These are phyloP conservation scores for Pterocles burchelli DNA, from an alignment of 2,113 vertebrate species.

Conservation along the genomic window DNA sequence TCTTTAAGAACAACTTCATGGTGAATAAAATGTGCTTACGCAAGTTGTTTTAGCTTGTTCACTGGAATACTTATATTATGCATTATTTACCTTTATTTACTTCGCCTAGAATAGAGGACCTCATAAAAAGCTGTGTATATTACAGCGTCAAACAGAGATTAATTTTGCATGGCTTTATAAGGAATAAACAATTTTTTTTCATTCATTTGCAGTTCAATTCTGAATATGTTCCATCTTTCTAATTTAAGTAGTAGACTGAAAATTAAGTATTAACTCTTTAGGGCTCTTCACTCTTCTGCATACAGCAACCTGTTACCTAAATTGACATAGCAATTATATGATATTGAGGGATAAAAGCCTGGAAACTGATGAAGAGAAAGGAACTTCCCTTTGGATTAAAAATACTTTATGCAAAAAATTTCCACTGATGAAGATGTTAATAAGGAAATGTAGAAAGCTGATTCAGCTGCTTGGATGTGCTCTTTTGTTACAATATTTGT, in stretches of 20 bases:
- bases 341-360: background rate
- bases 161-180: background rate
- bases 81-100: constrained; percentile 23
- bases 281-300: background rate
- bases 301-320: background rate
- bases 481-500: constrained; percentile 13
- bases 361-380: background rate
- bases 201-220: background rate
- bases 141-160: background rate
- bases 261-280: background rate
- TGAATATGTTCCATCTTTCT: background rate
- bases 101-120: background rate
- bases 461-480: background rate
- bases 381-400: background rate
- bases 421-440: background rate
- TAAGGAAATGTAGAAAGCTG: background rate
- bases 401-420: background rate
- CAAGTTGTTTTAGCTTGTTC: constrained; percentile 14
- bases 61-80: background rate
- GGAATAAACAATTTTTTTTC: background rate
- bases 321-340: background rate
- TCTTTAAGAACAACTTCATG: constrained; percentile 38
- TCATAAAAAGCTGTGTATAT: background rate
- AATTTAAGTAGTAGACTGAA: background rate
- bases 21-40: background rate